Base-by-base conservation (phyloP, 2,888 invertebrate species). In the Tenthredo mesomela region DNA sequence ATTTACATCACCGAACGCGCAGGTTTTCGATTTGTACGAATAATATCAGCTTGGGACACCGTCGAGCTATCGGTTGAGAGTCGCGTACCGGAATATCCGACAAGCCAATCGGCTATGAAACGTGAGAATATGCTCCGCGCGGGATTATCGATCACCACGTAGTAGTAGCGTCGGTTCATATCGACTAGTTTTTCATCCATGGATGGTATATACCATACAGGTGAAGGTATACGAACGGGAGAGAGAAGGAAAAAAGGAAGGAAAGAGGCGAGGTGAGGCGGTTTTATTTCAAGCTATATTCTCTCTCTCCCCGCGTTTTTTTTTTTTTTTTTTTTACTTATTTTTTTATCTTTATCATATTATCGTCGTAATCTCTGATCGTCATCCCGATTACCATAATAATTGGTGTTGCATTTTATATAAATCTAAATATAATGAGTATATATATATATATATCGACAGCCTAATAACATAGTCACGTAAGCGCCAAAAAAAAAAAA, bases 51-150 rank as follows among this genome's bases (percentile, higher is more conserved):
- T 61, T 21, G 61, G 61, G 21, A 61, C 25, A 25, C 12, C 21
- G 29, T n/a, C 29, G 21, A 61, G 21, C 61, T 61, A 61, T 61
- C 61, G 61, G 61, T 61, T 61, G 61, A 25, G 25, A 61, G 61
- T 61, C 61, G 61, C 61, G 61, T 61, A 70, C n/a, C 33, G n/a
- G 40, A 70, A 33, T 70, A 70, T 3, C n/a, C 37, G 70, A 70
- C 70, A 70, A 70, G 70, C 33, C 70, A 70, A 70, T 70, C 70
- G 70, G 29, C 70, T 37, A 70, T 70, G 70, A 70, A 70, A 70
- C 70, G 70, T 70, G 70, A 70, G 37, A 70, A 70, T 70, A 33
- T 70, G n/a, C 33, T n/a, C 37, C 37, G 61, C 61, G 21, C 25
- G 25, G 61, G 61, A 21, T 61, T 61, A 61, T 61, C 61, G 61